Evolutionary conservation across 2,888 invertebrate genomes (phyloP), one percentile per base, ranked within the genome.

Genomic region (Ectobius pallidus): DNA sequence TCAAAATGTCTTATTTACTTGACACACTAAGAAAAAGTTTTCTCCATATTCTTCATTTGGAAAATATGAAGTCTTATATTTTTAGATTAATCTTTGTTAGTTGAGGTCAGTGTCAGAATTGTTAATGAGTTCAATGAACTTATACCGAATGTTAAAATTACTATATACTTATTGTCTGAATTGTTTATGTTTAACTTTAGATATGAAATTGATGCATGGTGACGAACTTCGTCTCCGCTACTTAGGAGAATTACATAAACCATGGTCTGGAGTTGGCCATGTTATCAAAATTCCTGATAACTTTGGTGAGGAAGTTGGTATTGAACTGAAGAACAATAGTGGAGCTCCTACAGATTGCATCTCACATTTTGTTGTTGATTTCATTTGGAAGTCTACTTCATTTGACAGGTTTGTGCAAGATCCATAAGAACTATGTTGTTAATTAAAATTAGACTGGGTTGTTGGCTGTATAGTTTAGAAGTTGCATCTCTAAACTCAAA

Each of bases 191-290:
- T 44, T n/a, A 68, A 7, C 71, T 74, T 30, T 79, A 86, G 99
- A 98, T 80, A 97, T 99, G 96, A 96, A 97, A 81, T 84, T 99
- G 70, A 99, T 99, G 98, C 98, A 98, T 81, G 99, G 99, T 7
- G 99, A 99, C 85, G 99, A 99, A 82, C 83, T 99, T 70, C 87
- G 96, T 78, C 85, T 99, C 77, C 91, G 97, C 79, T 97, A 96
- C 79, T 90, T 96, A 0, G 97, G 97, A 0, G 97, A 97, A 81
- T 83, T 95, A 79, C 95, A 96, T 81, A 96, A 96, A 81, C 89
- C 94, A 0, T 99, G 99, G 99, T 92, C 92, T n/a, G 97, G 97
- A 39, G 94, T 97, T 14, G 99, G 99, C 0, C 98, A 99, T 82
- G 98, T 99, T 61, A 97, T 99, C 80, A 95, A 95, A 82, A 94